These are phyloP conservation scores for Andrena bicolor DNA, from an alignment of 2,888 invertebrate genomes.

Conservation along the genomic window DNA sequence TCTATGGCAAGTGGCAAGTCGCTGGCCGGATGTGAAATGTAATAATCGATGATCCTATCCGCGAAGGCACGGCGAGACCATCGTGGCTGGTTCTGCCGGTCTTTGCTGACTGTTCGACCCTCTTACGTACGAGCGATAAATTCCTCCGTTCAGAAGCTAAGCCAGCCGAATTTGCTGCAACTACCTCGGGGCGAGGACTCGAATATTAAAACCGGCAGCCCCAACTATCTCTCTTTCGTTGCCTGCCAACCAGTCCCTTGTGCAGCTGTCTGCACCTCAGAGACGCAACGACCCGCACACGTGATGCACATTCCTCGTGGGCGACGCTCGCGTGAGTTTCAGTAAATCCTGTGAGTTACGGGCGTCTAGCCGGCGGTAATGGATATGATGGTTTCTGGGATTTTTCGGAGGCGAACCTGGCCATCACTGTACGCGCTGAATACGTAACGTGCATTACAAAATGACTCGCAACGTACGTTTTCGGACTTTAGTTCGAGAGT, in stretches of 20 bases:
- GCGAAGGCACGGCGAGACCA: slow-evolving; percentile 32
- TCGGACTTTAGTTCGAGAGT: neutral
- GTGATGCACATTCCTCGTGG: slow-evolving; percentile 38
- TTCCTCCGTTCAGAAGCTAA: slow-evolving; percentile 42
- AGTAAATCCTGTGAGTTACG: slow-evolving; percentile 27
- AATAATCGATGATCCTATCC: slow-evolving; percentile 57
- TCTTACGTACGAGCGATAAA: slow-evolving; percentile 36
- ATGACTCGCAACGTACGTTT: neutral
- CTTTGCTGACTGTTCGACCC: neutral
- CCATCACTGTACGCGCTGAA: neutral
- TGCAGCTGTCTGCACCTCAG: slow-evolving; percentile 7
- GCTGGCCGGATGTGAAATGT: slow-evolving; percentile 40
- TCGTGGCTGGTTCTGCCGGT: slow-evolving; percentile 43
- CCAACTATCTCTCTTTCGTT: slow-evolving; percentile 5
- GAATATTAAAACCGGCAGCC: slow-evolving; percentile 57
- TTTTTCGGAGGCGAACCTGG: slow-evolving; percentile 20
- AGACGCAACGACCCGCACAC: slow-evolving; percentile 19
- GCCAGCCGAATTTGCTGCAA: slow-evolving; percentile 29
- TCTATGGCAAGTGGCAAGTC: slow-evolving; percentile 22
- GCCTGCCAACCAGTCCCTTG: neutral
- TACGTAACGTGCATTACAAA: neutral
- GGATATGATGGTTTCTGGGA: neutral
- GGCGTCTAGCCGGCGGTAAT: neutral
- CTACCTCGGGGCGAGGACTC: slow-evolving; percentile 23
- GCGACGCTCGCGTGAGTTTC: slow-evolving; percentile 12